phyloP scores from a whole-genome alignment of 2,888 invertebrate genomes.

The Lomographa bimaculata region DNA sequence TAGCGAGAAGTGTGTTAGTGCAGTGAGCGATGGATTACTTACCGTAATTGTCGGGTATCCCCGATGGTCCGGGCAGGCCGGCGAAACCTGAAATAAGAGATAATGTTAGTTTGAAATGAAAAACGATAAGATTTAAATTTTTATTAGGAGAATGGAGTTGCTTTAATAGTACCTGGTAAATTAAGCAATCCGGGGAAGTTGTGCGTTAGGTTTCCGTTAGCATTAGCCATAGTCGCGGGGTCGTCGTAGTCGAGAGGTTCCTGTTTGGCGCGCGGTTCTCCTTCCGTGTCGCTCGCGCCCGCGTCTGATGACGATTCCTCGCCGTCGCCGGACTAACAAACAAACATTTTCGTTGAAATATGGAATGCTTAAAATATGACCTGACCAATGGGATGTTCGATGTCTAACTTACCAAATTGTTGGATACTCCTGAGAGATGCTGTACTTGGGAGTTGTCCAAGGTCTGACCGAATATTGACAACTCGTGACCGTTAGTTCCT shows the following conservation, averaged over 20 bases:
- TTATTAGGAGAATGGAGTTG: no score
- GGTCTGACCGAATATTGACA: slow-evolving; percentile 90
- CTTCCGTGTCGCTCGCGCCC: slow-evolving; percentile 88
- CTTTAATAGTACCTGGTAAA: slow-evolving; percentile 87
- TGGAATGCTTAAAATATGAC: background rate
- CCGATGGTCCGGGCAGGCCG: slow-evolving; percentile 92
- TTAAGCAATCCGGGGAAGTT: slow-evolving; percentile 92
- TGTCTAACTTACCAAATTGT: slow-evolving; percentile 67
- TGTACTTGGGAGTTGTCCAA: slow-evolving; percentile 89
- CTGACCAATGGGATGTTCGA: background rate
- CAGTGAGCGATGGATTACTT: slow-evolving; percentile 66
- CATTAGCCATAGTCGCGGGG: slow-evolving; percentile 85
- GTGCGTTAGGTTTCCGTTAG: slow-evolving; percentile 86
- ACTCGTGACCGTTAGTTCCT: slow-evolving; percentile 85
- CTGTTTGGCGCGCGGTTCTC: slow-evolving; percentile 86
- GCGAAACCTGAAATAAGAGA: slow-evolving; percentile 85
- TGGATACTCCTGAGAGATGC: slow-evolving; percentile 80
- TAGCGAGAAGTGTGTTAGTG: slow-evolving; percentile 43
- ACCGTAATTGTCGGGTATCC: slow-evolving; percentile 94
- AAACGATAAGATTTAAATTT: background rate
- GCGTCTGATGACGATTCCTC: slow-evolving; percentile 95
- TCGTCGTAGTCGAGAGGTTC: slow-evolving; percentile 89
- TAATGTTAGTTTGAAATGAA: background rate
- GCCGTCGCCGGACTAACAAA: slow-evolving; percentile 79
- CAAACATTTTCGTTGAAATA: no score